A percentile compares a stretch with the other conserved stretches of the same genome.
phyloP scores from a whole-genome alignment of 1,140 invertebrate species.

The Drosophila micromelanica region DNA sequence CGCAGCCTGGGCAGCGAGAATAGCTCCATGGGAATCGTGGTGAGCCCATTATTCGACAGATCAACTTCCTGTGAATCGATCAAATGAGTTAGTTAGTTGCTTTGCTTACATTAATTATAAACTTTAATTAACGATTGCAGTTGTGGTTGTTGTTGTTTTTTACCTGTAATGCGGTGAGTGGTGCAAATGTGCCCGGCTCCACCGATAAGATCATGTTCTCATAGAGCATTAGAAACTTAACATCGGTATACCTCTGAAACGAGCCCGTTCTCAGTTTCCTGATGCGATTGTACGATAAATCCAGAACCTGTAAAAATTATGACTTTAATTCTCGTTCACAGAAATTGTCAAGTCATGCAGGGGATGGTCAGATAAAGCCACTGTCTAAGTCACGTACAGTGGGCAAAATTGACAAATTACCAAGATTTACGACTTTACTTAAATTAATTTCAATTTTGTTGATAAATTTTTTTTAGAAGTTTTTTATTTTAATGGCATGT shows the following conservation, averaged over 20 bases:
- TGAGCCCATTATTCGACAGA: constrained; percentile 86
- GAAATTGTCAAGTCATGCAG: constrained; percentile 9
- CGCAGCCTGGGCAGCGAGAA: constrained; percentile 86
- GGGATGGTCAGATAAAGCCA: too few relatives aligned
- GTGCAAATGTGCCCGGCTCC: constrained; percentile 85
- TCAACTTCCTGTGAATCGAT: constrained; percentile 85
- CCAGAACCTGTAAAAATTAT: constrained; percentile 86
- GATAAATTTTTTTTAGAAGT: too few relatives aligned
- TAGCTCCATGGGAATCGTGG: constrained; percentile 85
- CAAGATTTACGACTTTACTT: neutral
- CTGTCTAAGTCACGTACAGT: too few relatives aligned
- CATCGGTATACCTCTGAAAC: constrained; percentile 85
- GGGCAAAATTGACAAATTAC: neutral
- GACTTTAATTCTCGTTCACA: neutral
- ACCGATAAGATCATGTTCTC: constrained; percentile 87
- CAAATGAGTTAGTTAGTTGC: constrained; percentile 26
- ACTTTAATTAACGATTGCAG: constrained; percentile 14
- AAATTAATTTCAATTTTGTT: neutral
- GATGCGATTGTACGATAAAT: constrained; percentile 87
- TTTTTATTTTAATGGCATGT: too few relatives aligned
- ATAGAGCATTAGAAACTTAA: constrained; percentile 86
- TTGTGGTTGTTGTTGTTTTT: neutral
- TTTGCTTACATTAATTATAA: constrained; percentile 49
- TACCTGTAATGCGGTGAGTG: constrained; percentile 85
- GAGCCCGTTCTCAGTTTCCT: constrained; percentile 86